Base-by-base conservation (phyloP, 2,113 vertebrate species). In the Festucalex cinctus region DNA sequence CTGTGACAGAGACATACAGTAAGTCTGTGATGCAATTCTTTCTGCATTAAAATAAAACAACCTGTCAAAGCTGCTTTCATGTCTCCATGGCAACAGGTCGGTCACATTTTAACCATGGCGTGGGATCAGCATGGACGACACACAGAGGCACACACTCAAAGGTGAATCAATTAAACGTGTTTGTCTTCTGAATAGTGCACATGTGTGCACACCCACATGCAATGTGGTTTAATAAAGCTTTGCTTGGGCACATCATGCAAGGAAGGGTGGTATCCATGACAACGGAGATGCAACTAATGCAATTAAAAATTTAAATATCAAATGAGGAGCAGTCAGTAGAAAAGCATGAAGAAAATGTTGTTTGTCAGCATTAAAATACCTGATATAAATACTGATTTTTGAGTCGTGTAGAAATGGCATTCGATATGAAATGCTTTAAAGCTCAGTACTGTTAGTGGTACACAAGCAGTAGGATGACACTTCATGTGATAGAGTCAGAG, bases 11-110 rank as follows among this genome's bases (percentile, higher is more conserved):
- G 22, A 46, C 16, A 46, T 2, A 12, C 39, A 41, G 28, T 41
- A 41, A 12, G 39, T 6, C 48, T n/a, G 3, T 12, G n/a, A 24
- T 24, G 4, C 2, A 53, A 12, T 53, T 53, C 9, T 53, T 53
- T 53, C 49, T 22, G 22, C 26, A 54, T 26, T 54, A 26, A 12
- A 12, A 24, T 54, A 54, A 6, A 24, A 71, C 63, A 44, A 57
- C 74, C 64, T 22, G 46, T 68, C 44, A 56, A 53, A 75, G 56
- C 48, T 37, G 46, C 41, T 62, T 16, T 63, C 59, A 60, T 22
- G 57, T 82, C 75, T 76, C 83, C 74, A 78, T 72, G 70, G 83
- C 57, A 80, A 80, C 79, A 68, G 63, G 56, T 76, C 37, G 65
- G 59, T 54, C 64, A 72, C 71, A 74, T 69, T 73, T 69, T 70